phyloP scores from a whole-genome alignment of 1,140 invertebrate species.

The Drosophila triauraria region DNA sequence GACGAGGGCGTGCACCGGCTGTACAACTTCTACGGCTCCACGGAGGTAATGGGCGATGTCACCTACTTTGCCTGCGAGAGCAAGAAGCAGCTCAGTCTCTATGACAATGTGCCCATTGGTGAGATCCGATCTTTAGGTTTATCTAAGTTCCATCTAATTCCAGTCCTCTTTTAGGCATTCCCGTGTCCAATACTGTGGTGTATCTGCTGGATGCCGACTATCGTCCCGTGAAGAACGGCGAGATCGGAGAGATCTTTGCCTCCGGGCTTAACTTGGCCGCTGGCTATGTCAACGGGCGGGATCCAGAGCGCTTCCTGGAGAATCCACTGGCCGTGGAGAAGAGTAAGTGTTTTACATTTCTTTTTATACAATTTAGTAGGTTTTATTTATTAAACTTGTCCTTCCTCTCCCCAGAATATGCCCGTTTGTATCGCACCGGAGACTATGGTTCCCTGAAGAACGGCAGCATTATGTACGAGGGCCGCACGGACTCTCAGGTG shows the following conservation, averaged over 20 bases:
- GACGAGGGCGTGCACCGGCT: slow-evolving; percentile 87
- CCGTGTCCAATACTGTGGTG: slow-evolving; percentile 91
- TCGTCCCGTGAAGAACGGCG: slow-evolving; percentile 88
- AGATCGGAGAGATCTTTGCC: slow-evolving; percentile 92
- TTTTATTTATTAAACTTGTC: not conserved
- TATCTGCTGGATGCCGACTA: slow-evolving; percentile 92
- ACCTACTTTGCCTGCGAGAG: slow-evolving; percentile 88
- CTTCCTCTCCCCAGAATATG: slow-evolving; percentile 86
- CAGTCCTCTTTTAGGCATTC: slow-evolving; percentile 73
- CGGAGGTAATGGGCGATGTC: slow-evolving; percentile 94
- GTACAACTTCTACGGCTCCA: slow-evolving; percentile 96
- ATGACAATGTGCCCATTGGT: slow-evolving; percentile 93
- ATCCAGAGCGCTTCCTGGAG: slow-evolving; percentile 89
- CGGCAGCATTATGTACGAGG: slow-evolving; percentile 90
- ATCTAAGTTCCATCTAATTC: slow-evolving; percentile 62
- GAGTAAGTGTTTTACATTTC: slow-evolving; percentile 85
- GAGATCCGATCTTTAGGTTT: not conserved
- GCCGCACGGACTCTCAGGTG: slow-evolving; percentile 93
- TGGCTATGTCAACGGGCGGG: slow-evolving; percentile 91
- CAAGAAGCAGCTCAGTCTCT: slow-evolving; percentile 87
- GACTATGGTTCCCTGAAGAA: slow-evolving; percentile 93
- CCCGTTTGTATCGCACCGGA: slow-evolving; percentile 91
- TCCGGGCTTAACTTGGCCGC: slow-evolving; percentile 91
- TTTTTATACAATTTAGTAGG: not conserved
- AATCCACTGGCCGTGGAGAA: slow-evolving; percentile 90